Evolutionary conservation across 2,113 vertebrate genomes (phyloP).

Genomic region (Callionymus lyra): DNA sequence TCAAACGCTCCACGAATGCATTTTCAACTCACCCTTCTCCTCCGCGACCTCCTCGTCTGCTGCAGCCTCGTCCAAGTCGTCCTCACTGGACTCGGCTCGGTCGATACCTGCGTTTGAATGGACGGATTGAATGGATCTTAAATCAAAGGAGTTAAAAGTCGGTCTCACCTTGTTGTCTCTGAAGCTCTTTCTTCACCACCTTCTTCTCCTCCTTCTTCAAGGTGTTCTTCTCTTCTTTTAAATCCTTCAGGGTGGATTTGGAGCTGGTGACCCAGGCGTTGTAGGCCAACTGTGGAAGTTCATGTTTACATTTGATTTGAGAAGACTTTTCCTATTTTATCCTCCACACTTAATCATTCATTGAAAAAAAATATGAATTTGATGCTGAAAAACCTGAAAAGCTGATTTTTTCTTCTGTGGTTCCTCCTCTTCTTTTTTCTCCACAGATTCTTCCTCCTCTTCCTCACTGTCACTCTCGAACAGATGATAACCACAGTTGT

Average conservation of each 20-base stretch:
- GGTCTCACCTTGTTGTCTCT: conserved; percentile 44
- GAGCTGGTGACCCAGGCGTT: conserved; percentile 68
- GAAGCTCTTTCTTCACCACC: conserved; percentile 34
- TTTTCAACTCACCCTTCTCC: conserved; percentile 31
- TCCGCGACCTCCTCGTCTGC: conserved; percentile 36
- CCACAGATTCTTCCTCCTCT: conserved; percentile 40
- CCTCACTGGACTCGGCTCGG: conserved; percentile 43
- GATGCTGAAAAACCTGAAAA: conserved; percentile 73
- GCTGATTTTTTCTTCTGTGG: conserved; percentile 61
- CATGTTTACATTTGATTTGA: not conserved
- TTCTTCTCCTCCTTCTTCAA: conserved; percentile 42
- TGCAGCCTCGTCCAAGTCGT: conserved; percentile 44
- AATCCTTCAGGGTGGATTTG: conserved; percentile 54
- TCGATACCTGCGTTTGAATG: conserved; percentile 41
- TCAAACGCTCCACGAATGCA: no score
- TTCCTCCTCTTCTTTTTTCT: conserved; percentile 46
- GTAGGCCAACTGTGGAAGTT: conserved; percentile 55
- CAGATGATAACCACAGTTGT: conserved; percentile 52
- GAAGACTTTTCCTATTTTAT: no score
- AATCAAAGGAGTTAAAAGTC: not conserved
- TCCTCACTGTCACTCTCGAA: conserved; percentile 69
- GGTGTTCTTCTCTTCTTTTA: conserved; percentile 58
- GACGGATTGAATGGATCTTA: not conserved
- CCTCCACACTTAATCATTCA: no score
- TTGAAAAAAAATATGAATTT: no score